Percentiles rank a stretch among this genome's conserved stretches.
Evolutionary conservation across 1,140 invertebrate species (phyloP).

Genomic region (Varroa destructor): DNA sequence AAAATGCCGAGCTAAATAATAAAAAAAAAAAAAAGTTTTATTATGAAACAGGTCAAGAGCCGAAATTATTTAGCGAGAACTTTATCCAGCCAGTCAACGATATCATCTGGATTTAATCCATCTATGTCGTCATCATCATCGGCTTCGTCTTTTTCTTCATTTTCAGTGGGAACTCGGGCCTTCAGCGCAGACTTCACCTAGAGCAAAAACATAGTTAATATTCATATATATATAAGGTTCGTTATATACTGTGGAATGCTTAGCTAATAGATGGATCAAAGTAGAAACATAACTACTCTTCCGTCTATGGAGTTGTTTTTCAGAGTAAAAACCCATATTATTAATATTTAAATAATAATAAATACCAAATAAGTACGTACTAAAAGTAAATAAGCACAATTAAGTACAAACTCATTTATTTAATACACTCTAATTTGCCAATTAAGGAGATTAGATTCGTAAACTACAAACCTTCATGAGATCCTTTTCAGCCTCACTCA

Average conservation of each 20-base stretch:
- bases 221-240: background rate
- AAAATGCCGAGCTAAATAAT: no score
- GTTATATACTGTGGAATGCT: background rate
- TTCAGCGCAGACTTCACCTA: background rate
- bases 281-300: background rate
- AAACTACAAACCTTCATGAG: no score
- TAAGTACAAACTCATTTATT: no score
- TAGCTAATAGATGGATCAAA: background rate
- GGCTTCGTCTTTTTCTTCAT: background rate
- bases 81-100: slow-evolving; percentile 3
- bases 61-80: background rate
- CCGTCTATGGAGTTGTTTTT: background rate
- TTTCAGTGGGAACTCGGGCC: background rate
- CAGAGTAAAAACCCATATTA: background rate
- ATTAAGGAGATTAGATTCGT: no score
- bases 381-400: no score
- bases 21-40: no score
- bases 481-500: no score
- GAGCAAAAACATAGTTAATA: background rate
- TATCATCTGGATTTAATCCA: background rate
- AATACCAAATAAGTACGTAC: no score
- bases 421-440: no score
- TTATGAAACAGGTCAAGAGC: no score
- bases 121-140: background rate
- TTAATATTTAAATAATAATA: no score